phyloP scores from a whole-genome alignment of 2,888 invertebrate genomes.

The Myopa tessellatipennis region DNA sequence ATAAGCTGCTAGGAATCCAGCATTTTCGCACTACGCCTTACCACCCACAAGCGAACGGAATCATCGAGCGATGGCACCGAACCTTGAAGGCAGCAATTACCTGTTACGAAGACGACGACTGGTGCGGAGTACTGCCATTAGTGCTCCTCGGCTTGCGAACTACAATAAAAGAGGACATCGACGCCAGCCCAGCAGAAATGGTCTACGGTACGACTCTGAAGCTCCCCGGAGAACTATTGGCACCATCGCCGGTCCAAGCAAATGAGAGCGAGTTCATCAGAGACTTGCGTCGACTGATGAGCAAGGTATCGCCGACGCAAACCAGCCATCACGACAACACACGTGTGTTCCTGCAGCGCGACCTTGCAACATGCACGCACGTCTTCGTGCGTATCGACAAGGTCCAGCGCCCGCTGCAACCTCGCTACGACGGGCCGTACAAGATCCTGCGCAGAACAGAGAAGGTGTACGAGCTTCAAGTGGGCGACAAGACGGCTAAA shows the following conservation, averaged over 20 bases:
- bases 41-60: too few relatives aligned
- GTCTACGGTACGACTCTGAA: background rate
- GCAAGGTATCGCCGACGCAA: too few relatives aligned
- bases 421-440: background rate
- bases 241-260: too few relatives aligned
- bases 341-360: too few relatives aligned
- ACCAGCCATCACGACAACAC: too few relatives aligned
- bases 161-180: background rate
- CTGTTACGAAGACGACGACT: background rate
- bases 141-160: too few relatives aligned
- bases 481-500: background rate
- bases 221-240: background rate
- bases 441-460: background rate
- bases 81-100: background rate
- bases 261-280: too few relatives aligned
- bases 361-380: background rate
- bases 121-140: background rate
- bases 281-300: too few relatives aligned
- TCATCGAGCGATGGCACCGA: too few relatives aligned
- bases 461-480: background rate
- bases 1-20: constrained; percentile 22
- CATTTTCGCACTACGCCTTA: constrained; percentile 16
- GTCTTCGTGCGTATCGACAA: background rate
- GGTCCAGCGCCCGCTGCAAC: constrained; percentile 1
- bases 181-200: constrained; percentile 1